Conservation (phyloP, 2,797 vertebrate genomes). For the Ataeniobius toweri region DNA sequence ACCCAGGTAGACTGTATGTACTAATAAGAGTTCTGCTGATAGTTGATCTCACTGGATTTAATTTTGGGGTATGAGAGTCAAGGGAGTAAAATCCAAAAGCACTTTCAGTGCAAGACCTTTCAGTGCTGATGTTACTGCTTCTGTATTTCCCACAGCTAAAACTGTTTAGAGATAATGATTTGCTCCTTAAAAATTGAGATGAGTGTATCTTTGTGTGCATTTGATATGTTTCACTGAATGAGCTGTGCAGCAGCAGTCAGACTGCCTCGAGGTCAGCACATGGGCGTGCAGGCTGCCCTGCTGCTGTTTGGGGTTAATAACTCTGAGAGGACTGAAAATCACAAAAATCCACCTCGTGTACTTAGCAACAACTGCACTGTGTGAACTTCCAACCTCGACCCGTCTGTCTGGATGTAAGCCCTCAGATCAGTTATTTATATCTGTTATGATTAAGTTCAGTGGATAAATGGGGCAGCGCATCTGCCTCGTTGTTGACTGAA, state of each 20-base stretch:
- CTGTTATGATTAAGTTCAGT: slow-evolving; percentile 63
- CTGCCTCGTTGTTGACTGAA: slow-evolving; percentile 44
- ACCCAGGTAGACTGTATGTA: background rate
- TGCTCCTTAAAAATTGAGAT: slow-evolving; percentile 17
- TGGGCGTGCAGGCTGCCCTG: slow-evolving; percentile 34
- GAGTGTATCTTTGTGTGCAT: slow-evolving; percentile 14
- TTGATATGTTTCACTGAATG: slow-evolving; percentile 15
- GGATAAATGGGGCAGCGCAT: slow-evolving; percentile 61
- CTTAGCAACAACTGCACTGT: slow-evolving; percentile 49
- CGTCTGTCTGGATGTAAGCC: slow-evolving; percentile 56
- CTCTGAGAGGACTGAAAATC: slow-evolving; percentile 38
- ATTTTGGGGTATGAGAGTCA: background rate
- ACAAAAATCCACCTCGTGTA: slow-evolving; percentile 49
- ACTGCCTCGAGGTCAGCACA: slow-evolving; percentile 29
- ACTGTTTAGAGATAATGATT: slow-evolving; percentile 4
- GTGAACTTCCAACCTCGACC: slow-evolving; percentile 60
- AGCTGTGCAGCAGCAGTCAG: slow-evolving; percentile 25
- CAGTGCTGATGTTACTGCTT: background rate
- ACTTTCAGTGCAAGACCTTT: background rate
- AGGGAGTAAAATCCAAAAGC: background rate
- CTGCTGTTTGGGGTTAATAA: slow-evolving; percentile 49
- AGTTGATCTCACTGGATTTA: background rate
- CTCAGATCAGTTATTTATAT: slow-evolving; percentile 66
- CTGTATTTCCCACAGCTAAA: background rate
- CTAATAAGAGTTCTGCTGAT: background rate